Evolutionary conservation across 2,888 invertebrate species (phyloP).

Genomic region (Strigamia transsilvanica): DNA sequence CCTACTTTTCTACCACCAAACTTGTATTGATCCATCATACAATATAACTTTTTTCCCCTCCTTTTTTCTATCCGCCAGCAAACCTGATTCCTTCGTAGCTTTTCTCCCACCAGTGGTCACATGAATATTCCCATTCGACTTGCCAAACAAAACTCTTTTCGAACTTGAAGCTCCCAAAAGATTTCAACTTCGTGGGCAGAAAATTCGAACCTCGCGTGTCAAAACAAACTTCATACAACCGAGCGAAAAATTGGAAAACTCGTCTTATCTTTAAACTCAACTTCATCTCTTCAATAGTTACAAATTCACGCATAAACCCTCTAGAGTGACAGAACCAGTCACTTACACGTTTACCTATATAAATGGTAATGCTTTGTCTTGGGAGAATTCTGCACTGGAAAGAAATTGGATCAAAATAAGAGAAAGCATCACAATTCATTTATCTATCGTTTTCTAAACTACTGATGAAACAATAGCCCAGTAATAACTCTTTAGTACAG

Average conservation of each 20-base stretch:
- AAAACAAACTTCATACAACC: conserved; percentile 19
- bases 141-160: not conserved
- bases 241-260: conserved; percentile 1
- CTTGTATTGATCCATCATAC: conserved; percentile 31
- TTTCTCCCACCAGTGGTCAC: conserved; percentile 40
- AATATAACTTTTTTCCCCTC: not conserved
- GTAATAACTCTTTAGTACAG: no score
- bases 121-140: conserved; percentile 40
- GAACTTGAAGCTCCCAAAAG: conserved; percentile 34
- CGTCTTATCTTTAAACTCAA: conserved; percentile 22
- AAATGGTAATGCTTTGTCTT: conserved; percentile 28
- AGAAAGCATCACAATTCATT: not conserved
- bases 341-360: conserved; percentile 33
- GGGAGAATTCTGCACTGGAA: not conserved
- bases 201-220: conserved; percentile 39
- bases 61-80: not conserved
- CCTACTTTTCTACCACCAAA: conserved; percentile 33
- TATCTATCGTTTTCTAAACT: no score
- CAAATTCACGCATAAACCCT: conserved; percentile 18
- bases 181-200: conserved; percentile 1
- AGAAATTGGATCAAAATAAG: not conserved
- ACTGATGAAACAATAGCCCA: no score
- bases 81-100: not conserved
- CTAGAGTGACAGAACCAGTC: not conserved
- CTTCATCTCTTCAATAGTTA: conserved; percentile 26